Evolutionary conservation across 2,113 vertebrate genomes (phyloP), one percentile per base, ranked within the genome.

Genomic region (Nannobrachium achirus): DNA sequence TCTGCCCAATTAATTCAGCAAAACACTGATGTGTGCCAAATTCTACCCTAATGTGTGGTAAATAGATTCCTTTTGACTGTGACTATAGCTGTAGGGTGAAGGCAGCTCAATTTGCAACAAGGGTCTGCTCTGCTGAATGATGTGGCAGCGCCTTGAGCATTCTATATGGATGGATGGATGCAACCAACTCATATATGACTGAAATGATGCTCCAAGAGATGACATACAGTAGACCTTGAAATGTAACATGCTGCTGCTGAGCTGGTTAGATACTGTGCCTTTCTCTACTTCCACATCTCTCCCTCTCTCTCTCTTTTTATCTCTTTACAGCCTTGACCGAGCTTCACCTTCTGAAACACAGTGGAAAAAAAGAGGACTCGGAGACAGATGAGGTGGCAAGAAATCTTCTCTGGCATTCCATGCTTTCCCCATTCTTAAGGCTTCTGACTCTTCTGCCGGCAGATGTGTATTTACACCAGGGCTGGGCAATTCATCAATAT

Each of bases 141-240:
- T 73, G 61, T 70, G 61, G 11, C 55, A 60, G 49, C 59, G 68
- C 67, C 20, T 48, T 53, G 51, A 9, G 19, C 7, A 19, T 19
- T 10, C 18, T 18, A 9, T 51, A 16, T 51, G 18, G 49, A 16
- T 51, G 18, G 49, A 16, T 8, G 49, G 49, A 11, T 42, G 14
- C 44, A 50, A 75, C 60, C 49, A 19, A 48, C 44, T 40, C 58
- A 65, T 41, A 49, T 67, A 64, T 61, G 58, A 76, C 63, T 73
- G 52, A 68, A 72, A 69, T 41, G 58, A 20, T 66, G 52, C 46
- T 48, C 39, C 39, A 61, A 19, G 60, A 73, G 52, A 45, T 71
- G 41, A 70, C 33, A 52, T 3, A 33, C 25, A 33, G 25, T 33
- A 63, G 16, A 44, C 56, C 61, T 66, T 57, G 16, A 73, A 48